Percentiles rank a stretch among this genome's conserved stretches.
phyloP scores from a whole-genome alignment of 2,888 invertebrate species.

The Tipula confusa region DNA sequence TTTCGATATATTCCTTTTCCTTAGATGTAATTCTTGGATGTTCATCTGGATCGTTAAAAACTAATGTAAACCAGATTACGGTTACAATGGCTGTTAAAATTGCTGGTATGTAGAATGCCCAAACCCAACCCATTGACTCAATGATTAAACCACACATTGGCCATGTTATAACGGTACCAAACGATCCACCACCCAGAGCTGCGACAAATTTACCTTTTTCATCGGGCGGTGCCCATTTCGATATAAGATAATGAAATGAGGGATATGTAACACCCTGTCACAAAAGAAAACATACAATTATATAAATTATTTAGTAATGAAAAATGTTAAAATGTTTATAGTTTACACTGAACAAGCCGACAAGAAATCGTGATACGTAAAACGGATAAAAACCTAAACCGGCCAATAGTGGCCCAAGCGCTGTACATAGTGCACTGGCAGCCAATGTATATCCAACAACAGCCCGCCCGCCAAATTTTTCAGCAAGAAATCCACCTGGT shows the following conservation, averaged over 20 bases:
- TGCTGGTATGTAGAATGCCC: constrained; percentile 63
- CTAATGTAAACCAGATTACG: constrained; percentile 58
- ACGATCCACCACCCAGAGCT: constrained; percentile 67
- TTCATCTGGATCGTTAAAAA: constrained; percentile 59
- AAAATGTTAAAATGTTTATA: not conserved
- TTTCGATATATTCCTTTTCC: constrained; percentile 61
- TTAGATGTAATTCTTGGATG: constrained; percentile 59
- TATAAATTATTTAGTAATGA: not conserved
- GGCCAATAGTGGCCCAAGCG: constrained; percentile 59
- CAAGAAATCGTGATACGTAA: constrained; percentile 56
- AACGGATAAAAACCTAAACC: constrained; percentile 55
- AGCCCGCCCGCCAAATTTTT: constrained; percentile 59
- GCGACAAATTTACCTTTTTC: constrained; percentile 70
- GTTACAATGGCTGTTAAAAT: constrained; percentile 56
- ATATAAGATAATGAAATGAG: constrained; percentile 60
- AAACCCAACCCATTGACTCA: constrained; percentile 60
- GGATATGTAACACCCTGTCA: constrained; percentile 59
- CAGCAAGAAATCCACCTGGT: constrained; percentile 61
- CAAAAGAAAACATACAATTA: not conserved
- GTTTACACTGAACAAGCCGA: constrained; percentile 61
- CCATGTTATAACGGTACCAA: constrained; percentile 67
- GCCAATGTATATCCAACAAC: constrained; percentile 55
- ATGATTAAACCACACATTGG: constrained; percentile 62
- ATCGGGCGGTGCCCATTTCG: constrained; percentile 69
- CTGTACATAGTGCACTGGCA: constrained; percentile 55